These are phyloP conservation scores for Eptatretus atami DNA, from an alignment of 2,797 vertebrate genomes.

Conservation along the genomic window DNA sequence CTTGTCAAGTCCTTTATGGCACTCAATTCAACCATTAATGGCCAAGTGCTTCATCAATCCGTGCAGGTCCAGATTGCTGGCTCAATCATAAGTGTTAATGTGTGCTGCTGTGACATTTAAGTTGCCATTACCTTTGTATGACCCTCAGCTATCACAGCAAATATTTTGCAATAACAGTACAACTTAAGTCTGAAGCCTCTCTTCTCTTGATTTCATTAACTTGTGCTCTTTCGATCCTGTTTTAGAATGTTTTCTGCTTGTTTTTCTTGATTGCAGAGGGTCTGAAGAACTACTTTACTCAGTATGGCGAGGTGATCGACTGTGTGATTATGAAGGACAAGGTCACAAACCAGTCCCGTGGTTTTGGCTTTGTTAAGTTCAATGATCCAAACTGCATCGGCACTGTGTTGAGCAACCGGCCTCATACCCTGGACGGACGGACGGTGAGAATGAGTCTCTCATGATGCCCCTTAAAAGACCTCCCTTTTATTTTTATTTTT, in stretches of 20 bases:
- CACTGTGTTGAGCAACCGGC: constrained; percentile 84
- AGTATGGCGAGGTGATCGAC: constrained; percentile 95
- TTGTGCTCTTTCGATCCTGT: background rate
- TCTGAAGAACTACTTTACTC: constrained; percentile 85
- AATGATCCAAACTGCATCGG: constrained; percentile 98
- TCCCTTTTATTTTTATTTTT: too few species aligned
- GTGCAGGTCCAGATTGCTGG: too few species aligned
- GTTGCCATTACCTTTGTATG: too few species aligned
- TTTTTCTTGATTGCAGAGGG: constrained; percentile 36
- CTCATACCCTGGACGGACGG: constrained; percentile 82
- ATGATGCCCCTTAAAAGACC: background rate
- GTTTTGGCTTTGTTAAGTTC: constrained; percentile 98
- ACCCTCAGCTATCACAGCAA: too few species aligned
- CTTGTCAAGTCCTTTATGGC: too few species aligned
- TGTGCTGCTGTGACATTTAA: too few species aligned
- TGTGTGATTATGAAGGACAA: constrained; percentile 99
- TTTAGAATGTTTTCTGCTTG: constrained; percentile 3
- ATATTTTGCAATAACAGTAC: too few species aligned
- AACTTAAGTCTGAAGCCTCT: too few species aligned
- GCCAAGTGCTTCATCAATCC: too few species aligned
- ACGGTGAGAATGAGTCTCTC: constrained; percentile 49
- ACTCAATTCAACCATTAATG: too few species aligned
- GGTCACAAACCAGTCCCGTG: constrained; percentile 95
- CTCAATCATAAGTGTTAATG: too few species aligned
- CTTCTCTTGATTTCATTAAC: too few species aligned